Conservation (phyloP, 2,797 vertebrate species). For the Oophaga sylvatica region DNA sequence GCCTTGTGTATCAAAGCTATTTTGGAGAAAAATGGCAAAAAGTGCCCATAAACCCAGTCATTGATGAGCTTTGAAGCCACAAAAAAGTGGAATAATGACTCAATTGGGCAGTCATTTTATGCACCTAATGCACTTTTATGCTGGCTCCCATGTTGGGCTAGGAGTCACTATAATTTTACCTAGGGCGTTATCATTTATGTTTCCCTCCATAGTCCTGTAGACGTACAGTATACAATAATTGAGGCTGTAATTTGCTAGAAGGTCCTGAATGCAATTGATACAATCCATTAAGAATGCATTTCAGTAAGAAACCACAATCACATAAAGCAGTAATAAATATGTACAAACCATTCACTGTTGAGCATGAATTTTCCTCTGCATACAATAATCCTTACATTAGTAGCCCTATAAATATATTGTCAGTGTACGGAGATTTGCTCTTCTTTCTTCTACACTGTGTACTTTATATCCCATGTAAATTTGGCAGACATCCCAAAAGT, state of each 20-base stretch:
- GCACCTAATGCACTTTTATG: neutral
- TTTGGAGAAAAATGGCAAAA: neutral
- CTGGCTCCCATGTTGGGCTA: neutral
- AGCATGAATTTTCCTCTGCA: neutral
- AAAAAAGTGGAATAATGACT: neutral
- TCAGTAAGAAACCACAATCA: neutral
- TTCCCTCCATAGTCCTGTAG: neutral
- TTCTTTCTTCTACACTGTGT: conserved; percentile 15
- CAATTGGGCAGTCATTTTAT: neutral
- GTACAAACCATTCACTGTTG: neutral
- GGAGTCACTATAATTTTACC: neutral
- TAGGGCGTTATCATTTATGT: neutral
- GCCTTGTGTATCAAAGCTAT: neutral
- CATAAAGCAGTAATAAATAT: neutral
- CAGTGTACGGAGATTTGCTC: neutral
- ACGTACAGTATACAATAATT: neutral
- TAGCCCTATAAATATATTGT: neutral
- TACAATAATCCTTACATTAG: neutral
- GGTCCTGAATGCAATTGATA: neutral
- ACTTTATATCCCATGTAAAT: conserved; percentile 42
- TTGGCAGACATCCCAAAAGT: conserved; percentile 49
- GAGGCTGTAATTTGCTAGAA: neutral
- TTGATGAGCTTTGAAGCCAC: neutral
- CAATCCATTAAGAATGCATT: neutral
- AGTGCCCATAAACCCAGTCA: too few relatives aligned